A percentile compares a stretch with the other conserved stretches of the same genome.
These are phyloP conservation scores for Acholoe squamosa DNA, from an alignment of 2,888 invertebrate species.

Conservation along the genomic window DNA sequence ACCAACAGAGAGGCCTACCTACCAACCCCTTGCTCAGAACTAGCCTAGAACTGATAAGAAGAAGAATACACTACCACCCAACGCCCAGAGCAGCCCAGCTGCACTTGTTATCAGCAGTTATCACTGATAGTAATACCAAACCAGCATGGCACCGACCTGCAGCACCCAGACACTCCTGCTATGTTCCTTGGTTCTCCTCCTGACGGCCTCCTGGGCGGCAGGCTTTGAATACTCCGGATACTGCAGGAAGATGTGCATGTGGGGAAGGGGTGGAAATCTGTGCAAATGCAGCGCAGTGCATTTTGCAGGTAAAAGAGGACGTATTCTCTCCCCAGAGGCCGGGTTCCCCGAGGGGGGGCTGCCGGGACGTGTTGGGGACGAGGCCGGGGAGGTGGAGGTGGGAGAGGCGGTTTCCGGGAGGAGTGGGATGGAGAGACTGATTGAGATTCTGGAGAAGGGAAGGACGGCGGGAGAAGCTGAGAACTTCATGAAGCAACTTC, in stretches of 20 bases:
- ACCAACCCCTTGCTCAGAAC: background rate
- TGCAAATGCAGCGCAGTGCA: slow-evolving; percentile 79
- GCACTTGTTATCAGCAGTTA: background rate
- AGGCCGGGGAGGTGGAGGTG: background rate
- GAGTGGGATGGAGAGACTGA: background rate
- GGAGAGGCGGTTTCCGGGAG: background rate
- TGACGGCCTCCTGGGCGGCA: background rate
- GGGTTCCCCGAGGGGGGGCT: background rate
- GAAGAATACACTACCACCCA: background rate
- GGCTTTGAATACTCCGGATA: slow-evolving; percentile 69
- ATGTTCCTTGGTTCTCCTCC: slow-evolving; percentile 39
- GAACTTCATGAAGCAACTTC: background rate
- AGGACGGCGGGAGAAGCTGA: background rate
- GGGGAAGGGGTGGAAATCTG: slow-evolving; percentile 77
- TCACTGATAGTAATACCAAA: background rate
- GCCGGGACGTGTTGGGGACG: background rate
- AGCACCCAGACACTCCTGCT: background rate
- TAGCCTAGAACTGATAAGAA: too few species aligned
- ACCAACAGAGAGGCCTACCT: too few species aligned
- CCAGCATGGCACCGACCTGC: slow-evolving; percentile 13
- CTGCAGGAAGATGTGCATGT: slow-evolving; percentile 69
- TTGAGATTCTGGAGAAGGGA: background rate
- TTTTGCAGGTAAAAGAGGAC: slow-evolving; percentile 75
- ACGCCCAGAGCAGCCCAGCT: background rate
- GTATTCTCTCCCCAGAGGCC: background rate